Evolutionary conservation across 2,113 vertebrate species (phyloP), one percentile per base, ranked within the genome.

Genomic region (Passer montanus): DNA sequence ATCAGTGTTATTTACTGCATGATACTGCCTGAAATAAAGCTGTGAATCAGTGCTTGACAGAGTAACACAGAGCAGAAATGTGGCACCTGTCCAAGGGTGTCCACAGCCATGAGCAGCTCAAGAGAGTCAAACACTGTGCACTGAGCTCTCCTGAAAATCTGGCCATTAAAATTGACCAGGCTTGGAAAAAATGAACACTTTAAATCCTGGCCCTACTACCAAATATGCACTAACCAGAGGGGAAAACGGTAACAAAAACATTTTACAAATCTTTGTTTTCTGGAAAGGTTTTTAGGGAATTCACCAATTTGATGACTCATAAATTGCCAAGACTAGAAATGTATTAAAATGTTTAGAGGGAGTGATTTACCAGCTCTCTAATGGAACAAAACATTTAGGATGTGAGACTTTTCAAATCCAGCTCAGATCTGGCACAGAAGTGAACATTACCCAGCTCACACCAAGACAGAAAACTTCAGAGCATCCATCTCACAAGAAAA

Each of bases 21-120:
- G 44, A 23, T 46, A 27, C n/a, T 69, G 77, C 62, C 69, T 89
- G 84, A 69, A 95, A 93, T 89, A 24, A 4, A 91, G 93, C 8
- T 87, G 78, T 84, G 91, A 95, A 94, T 87, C 78, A 66, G 81
- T 22, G 81, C 62, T 64, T 50, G 73, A 79, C 85, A 92, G 82
- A 53, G 4, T 49, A 60, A 79, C 67, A 53, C 53, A 28, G 49
- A 76, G 66, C 50, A 50, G 94, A 92, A 46, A 67, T 14, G 27
- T 90, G 85, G 90, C 39, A 15, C 59, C 72, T 77, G 26, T 50
- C 90, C 90, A 94, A 72, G 81, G 58, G 11, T 49, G 44, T 82
- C 62, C 95, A 87, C 35, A 84, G 78, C 21, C 77, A 64, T 0
- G 5, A 82, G 66, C 56, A 84, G 62, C 69, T 62, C 62, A 53